Evolutionary conservation across 23 tunicate species (phyloP), one percentile per base, ranked within the genome.

Genomic region (Styela clava): DNA sequence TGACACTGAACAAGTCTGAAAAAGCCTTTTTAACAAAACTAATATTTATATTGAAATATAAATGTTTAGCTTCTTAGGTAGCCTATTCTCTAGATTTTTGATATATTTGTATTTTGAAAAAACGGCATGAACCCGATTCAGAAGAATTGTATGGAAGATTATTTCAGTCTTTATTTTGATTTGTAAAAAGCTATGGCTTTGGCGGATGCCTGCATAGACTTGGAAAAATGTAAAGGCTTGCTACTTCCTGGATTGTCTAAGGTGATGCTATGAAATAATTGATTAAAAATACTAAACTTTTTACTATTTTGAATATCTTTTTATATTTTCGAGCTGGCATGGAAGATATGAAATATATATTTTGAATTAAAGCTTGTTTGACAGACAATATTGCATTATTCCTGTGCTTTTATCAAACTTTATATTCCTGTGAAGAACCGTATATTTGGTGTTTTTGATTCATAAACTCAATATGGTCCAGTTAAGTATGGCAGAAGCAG

Each of bases 151-250:
- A 12, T 44, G 7, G 56, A 12, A 44, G 56, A 44, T 12, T 5
- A 44, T 5, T 44, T 44, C 12, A 12, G 56, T 5, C 12, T 44
- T 44, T 44, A 44, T 12, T 44, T 44, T 44, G 56, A 5, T 44
- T 44, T 7, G 12, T 44, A 44, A 44, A 5, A 44, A 12, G 12
- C 7, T 7, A 44, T 44, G 56, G 56, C 56, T 7, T 44, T 12
- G 12, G 56, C 9, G 7, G 81, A 76, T 51, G 81, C 27, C 44
- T 33, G 29, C 24, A 24, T 44, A 0, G 81, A 76, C 32, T 29
- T 44, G 51, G 81, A 76, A 31, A 76, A 76, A 76, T 76, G 81
- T 56, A 52, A 76, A 1, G 81, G 81, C 28, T 27, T 76, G 65
- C 65, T 76, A 25, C 37, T 76, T 1, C 27, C 64, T 0, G 81